Base-by-base conservation (phyloP, 2,113 vertebrate genomes). In the Xiphias gladius region DNA sequence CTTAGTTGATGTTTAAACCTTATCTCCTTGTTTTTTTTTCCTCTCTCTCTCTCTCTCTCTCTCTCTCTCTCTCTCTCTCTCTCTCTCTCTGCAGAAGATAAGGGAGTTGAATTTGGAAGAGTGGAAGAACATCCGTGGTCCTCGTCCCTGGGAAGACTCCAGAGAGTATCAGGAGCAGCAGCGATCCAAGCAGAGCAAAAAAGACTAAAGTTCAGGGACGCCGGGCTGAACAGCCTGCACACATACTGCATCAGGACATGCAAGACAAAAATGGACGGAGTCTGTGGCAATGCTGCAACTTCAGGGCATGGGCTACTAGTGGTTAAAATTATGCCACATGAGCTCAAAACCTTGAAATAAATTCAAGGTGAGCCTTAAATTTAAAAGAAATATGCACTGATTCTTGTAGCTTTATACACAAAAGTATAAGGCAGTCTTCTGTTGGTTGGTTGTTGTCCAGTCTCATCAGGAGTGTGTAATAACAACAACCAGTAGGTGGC, bases 101-200 rank as follows among this genome's bases (percentile, higher is more conserved):
- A 93, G 96, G 54, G 89, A 95, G 13, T 8, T 82, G 5, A 81
- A 96, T 64, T 86, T 97, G 90, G 94, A 97, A 1, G 94, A 95
- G n/a, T 99, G 98, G 98, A 96, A 93, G 89, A 99, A 99, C 91
- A 96, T 99, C 91, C 96, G 98, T 78, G 97, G 98, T 19, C 97
- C 98, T 8, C 94, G 97, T 63, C 97, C 95, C 30, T 98, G 97
- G 97, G 98, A 99, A 92, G 96, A 98, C 90, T 97, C 98, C 30
- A 95, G 80, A 77, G 89, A 95, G 3, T 93, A 95, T 88, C 98
- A 99, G 93, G 95, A 96, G 30, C 84, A 96, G 84, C 94, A 97
- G 73, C 93, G 90, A 30, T 14, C 35, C 19, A 59, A 24, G 17
- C 86, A 79, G 43, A 71, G 26, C n/a, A 88, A 85, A 63, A 57